Evolutionary conservation across 2,888 invertebrate genomes (phyloP).

Genomic region (Gnatocerus cornutus): DNA sequence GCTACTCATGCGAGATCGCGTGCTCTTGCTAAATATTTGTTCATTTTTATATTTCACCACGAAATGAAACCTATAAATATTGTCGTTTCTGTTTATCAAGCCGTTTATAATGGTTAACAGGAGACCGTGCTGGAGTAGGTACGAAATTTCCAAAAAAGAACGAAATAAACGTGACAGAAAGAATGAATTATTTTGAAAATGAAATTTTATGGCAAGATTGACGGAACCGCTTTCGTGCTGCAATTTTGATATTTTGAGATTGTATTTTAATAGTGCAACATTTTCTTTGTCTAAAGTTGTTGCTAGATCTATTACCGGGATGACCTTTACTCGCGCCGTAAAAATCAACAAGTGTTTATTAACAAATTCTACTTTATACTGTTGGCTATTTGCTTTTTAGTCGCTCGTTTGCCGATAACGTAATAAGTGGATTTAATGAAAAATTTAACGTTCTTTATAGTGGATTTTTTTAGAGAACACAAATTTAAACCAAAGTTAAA

Average conservation of each 20-base stretch:
- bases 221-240: constrained; percentile 2
- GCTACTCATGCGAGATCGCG: constrained; percentile 49
- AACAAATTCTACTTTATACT: no score
- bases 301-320: no score
- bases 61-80: constrained; percentile 49
- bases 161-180: not conserved
- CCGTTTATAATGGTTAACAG: constrained; percentile 33
- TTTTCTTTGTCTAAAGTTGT: no score
- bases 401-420: no score
- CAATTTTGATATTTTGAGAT: not conserved
- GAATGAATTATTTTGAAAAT: constrained; percentile 7
- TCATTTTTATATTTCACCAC: constrained; percentile 48
- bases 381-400: no score
- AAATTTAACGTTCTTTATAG: no score
- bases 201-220: constrained; percentile 9
- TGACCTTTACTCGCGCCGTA: no score
- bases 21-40: constrained; percentile 49
- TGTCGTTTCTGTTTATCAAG: constrained; percentile 40
- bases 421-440: no score
- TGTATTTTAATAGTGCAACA: not conserved
- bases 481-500: no score
- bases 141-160: constrained; percentile 2
- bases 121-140: constrained; percentile 5
- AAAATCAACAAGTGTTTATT: no score
- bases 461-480: no score